Evolutionary conservation across 2,888 invertebrate species (phyloP).

Genomic region (Diplazon laetatorius): DNA sequence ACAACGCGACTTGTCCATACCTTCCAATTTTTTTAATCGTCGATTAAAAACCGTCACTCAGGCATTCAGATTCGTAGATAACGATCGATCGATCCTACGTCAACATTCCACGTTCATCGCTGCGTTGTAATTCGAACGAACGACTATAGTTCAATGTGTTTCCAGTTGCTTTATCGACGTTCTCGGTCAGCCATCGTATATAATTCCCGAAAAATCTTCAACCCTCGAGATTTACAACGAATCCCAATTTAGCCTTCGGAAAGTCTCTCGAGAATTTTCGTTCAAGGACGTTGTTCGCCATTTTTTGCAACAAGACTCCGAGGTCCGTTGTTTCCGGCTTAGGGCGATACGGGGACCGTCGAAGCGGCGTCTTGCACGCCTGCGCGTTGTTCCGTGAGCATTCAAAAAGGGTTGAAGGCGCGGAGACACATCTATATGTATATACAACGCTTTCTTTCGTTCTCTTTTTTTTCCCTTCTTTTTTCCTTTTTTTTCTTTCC

Average conservation of each 20-base stretch:
- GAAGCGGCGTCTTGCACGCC: constrained; percentile 10
- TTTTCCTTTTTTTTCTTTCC: constrained; percentile 36
- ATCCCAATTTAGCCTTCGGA: constrained; percentile 21
- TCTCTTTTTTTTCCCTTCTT: no score
- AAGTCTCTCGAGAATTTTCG: neutral
- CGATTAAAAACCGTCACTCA: constrained; percentile 38
- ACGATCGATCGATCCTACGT: constrained; percentile 7
- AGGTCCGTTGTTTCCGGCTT: constrained; percentile 57
- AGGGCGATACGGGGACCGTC: constrained; percentile 52
- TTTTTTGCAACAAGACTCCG: constrained; percentile 47
- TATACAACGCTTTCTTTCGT: no score
- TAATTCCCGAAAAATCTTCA: constrained; percentile 43
- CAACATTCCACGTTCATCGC: constrained; percentile 27
- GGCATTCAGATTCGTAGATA: constrained; percentile 8
- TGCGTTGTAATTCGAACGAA: constrained; percentile 13
- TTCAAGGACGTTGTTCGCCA: constrained; percentile 21
- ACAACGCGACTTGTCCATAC: constrained; percentile 38
- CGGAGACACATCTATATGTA: no score
- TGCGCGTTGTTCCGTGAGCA: constrained; percentile 45
- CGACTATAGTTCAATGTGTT: constrained; percentile 20
- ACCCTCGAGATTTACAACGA: constrained; percentile 56
- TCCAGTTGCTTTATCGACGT: constrained; percentile 51
- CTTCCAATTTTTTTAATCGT: constrained; percentile 10
- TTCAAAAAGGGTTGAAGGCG: constrained; percentile 65
- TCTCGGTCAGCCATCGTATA: constrained; percentile 57